Evolutionary conservation across 2,797 vertebrate species (phyloP).

Genomic region (Simalia tracyae): DNA sequence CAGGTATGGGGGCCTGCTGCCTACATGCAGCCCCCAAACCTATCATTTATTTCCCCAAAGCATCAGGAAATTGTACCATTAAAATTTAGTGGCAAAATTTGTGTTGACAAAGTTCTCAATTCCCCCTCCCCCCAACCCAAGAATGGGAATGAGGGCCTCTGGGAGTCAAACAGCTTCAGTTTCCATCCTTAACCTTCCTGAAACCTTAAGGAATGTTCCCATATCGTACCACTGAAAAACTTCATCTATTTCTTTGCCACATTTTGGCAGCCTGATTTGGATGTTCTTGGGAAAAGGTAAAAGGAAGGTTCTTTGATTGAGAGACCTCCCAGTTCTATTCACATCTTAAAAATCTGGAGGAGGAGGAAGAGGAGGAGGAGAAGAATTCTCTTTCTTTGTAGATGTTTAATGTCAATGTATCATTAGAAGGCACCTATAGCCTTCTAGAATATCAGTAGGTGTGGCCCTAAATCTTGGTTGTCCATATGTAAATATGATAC

Average conservation of each 20-base stretch:
- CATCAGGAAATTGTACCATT: not conserved
- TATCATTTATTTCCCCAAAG: not conserved
- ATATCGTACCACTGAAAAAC: not conserved
- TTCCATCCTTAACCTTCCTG: not conserved
- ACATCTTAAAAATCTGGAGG: not conserved
- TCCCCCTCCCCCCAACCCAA: not conserved
- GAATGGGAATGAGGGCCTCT: not conserved
- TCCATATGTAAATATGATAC: no score
- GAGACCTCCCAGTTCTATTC: not conserved
- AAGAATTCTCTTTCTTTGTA: not conserved
- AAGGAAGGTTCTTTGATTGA: not conserved
- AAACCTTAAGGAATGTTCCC: not conserved
- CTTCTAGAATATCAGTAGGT: no score
- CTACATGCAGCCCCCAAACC: not conserved
- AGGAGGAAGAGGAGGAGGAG: not conserved
- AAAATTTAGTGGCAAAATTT: not conserved
- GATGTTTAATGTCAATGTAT: not conserved
- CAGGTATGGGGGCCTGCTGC: not conserved
- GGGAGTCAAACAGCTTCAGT: not conserved
- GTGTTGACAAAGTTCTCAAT: not conserved
- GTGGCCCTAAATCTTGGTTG: no score
- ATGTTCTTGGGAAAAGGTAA: not conserved
- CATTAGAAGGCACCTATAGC: no score
- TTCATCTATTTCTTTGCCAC: not conserved
- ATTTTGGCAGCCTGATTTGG: not conserved